A percentile compares a stretch with the other conserved stretches of the same genome.
Evolutionary conservation across 1,140 invertebrate genomes (phyloP).

Genomic region (Drosophila littoralis): DNA sequence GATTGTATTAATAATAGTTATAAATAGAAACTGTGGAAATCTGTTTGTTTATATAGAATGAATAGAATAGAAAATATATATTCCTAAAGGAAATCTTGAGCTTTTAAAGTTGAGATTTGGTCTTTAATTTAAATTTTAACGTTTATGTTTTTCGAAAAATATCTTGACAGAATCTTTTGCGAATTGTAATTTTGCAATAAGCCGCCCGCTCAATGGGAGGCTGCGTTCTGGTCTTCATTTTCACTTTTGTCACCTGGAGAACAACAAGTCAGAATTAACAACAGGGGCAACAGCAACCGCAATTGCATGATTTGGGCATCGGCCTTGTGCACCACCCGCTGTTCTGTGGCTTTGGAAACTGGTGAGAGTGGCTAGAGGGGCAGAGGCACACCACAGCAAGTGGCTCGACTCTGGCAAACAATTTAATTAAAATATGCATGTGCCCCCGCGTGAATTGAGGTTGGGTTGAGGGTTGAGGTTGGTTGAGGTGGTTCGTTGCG

Average conservation of each 20-base stretch:
- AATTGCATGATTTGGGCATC: conserved; percentile 26
- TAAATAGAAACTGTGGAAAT: no score
- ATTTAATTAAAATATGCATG: conserved; percentile 82
- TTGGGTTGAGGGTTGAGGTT: conserved; percentile 1
- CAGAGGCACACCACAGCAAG: conserved; percentile 5
- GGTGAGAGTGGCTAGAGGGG: no score
- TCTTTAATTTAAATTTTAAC: no score
- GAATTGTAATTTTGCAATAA: neutral
- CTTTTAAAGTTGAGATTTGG: no score
- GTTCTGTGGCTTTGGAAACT: neutral
- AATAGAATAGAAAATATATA: no score
- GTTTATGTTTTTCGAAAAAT: no score
- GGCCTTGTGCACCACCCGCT: conserved; percentile 11
- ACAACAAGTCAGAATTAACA: neutral
- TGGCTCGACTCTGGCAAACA: conserved; percentile 55
- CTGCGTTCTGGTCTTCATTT: conserved; percentile 12
- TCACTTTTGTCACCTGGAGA: conserved; percentile 11
- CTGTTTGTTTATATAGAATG: no score
- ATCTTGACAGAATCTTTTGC: no score
- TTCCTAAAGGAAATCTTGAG: no score
- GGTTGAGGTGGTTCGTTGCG: conserved; percentile 29
- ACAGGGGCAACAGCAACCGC: neutral
- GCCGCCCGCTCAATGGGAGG: conserved; percentile 1
- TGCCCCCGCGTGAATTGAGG: conserved; percentile 37
- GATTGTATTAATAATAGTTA: no score